Evolutionary conservation across 1,140 invertebrate genomes (phyloP).

Genomic region (Tetranychus urticae): DNA sequence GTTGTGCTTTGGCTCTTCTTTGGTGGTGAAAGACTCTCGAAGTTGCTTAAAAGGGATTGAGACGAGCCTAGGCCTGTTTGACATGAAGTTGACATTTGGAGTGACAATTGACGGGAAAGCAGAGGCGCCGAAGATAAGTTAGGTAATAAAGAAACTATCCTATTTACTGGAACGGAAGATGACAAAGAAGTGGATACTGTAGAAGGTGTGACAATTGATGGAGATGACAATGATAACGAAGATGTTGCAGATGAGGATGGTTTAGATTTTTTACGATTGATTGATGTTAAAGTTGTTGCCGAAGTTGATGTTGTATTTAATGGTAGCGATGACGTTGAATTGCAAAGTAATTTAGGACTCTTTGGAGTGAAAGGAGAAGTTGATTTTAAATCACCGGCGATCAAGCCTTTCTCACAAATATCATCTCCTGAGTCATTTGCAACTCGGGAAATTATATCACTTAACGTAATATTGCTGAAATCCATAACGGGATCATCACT

Average conservation of each 20-base stretch:
- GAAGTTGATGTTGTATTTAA: background rate
- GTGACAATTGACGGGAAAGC: background rate
- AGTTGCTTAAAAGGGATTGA: too few species aligned
- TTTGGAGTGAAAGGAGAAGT: background rate
- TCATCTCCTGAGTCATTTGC: background rate
- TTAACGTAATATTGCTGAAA: background rate
- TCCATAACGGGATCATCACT: background rate
- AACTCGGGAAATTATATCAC: slow-evolving; percentile 3
- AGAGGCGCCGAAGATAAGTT: background rate
- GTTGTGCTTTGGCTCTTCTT: too few species aligned
- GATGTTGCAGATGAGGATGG: background rate
- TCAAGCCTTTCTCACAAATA: background rate
- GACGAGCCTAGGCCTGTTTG: too few species aligned
- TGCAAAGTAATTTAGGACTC: too few species aligned
- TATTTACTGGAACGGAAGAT: background rate
- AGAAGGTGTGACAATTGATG: background rate
- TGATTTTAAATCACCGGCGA: background rate
- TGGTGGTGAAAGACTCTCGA: too few species aligned
- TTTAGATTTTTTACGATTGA: background rate
- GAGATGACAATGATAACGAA: background rate
- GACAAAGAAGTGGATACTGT: background rate
- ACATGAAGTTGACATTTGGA: too few species aligned
- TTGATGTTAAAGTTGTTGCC: background rate
- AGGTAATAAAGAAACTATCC: background rate
- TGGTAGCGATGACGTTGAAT: too few species aligned